A percentile compares a stretch with the other conserved stretches of the same genome.
These are phyloP conservation scores for chimpanzee (Pan troglodytes) DNA, from an alignment of 2,113 vertebrate genomes.

Conservation along the genomic window NHGRI_mPanTro3-v2.1_pri NC_072414.2:49766501-49767000, in stretches of 20 bases:
- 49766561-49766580: neutral
- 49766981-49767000: neutral
- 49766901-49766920: neutral
- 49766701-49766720: neutral
- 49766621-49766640: neutral
- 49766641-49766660: no score
- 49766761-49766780: neutral
- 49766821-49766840: neutral
- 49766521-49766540: no score
- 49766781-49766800: neutral
- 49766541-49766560: neutral
- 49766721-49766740: neutral
- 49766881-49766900: neutral
- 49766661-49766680: neutral
- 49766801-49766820: neutral
- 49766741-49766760: neutral
- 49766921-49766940: neutral
- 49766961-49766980: neutral
- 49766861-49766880: neutral
- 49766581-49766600: neutral
- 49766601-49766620: neutral
- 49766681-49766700: accelerated
- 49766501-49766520: neutral
- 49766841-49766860: neutral
- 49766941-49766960: neutral